Conservation (phyloP, 2,888 invertebrate species). For the Aspidiotus rigidus region DNA sequence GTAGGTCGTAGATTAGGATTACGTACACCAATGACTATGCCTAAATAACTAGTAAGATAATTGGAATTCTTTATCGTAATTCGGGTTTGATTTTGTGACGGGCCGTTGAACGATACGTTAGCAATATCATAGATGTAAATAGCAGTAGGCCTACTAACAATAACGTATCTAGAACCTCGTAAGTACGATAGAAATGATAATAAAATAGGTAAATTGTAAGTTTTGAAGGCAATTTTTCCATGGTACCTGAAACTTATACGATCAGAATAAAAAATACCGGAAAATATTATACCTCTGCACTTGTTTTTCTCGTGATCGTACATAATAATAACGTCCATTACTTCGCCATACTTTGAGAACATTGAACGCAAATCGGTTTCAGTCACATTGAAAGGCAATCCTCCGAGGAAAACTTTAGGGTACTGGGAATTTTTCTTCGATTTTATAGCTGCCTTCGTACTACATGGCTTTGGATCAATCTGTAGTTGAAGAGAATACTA, state of each 20-base stretch:
- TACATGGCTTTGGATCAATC: constrained; percentile 32
- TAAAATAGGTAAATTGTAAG: too few relatives aligned
- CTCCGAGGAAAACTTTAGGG: constrained; percentile 29
- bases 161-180: neutral
- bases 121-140: neutral
- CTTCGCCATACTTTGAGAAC: constrained; percentile 27
- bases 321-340: constrained; percentile 31
- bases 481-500: constrained; percentile 44
- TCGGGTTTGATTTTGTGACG: too few relatives aligned
- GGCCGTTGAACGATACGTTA: too few relatives aligned
- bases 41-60: too few relatives aligned
- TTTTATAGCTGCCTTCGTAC: constrained; percentile 27
- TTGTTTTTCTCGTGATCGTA: constrained; percentile 32
- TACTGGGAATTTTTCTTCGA: constrained; percentile 29
- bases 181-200: too few relatives aligned
- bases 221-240: too few relatives aligned
- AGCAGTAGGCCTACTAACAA: neutral
- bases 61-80: too few relatives aligned
- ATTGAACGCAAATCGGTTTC: constrained; percentile 24
- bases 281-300: constrained; percentile 31
- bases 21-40: too few relatives aligned
- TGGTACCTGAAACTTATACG: too few relatives aligned
- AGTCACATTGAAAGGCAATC: constrained; percentile 25
- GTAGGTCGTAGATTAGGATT: too few relatives aligned
- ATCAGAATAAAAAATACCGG: constrained; percentile 18